A percentile compares a stretch with the other conserved stretches of the same genome.
Evolutionary conservation across 2,888 invertebrate genomes (phyloP).

Genomic region (Tiliacea citrago): DNA sequence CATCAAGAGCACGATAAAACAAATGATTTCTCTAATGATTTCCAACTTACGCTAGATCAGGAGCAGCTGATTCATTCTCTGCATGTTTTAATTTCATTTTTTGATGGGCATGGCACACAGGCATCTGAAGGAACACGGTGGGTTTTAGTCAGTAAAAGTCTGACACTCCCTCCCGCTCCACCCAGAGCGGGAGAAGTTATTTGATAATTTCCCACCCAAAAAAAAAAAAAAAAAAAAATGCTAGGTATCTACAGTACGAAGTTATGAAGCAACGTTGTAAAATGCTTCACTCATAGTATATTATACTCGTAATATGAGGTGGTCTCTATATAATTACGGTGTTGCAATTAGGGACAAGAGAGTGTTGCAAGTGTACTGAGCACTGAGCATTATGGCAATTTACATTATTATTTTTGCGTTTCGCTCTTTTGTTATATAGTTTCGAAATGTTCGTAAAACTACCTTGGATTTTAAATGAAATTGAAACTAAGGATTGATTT

Average conservation of each 20-base stretch:
- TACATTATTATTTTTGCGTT: slow-evolving; percentile 48
- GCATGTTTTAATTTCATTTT: slow-evolving; percentile 37
- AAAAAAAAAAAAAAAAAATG: no score
- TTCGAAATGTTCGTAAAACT: slow-evolving; percentile 34
- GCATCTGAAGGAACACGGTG: no score
- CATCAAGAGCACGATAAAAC: slow-evolving; percentile 13
- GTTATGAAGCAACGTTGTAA: slow-evolving; percentile 41
- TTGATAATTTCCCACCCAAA: no score
- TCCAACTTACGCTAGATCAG: slow-evolving; percentile 7
- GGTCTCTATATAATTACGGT: slow-evolving; percentile 60
- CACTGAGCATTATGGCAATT: slow-evolving; percentile 56
- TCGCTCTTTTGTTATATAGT: slow-evolving; percentile 38
- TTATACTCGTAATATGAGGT: slow-evolving; percentile 49
- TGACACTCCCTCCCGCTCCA: no score
- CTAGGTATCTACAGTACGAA: neutral
- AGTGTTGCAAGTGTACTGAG: slow-evolving; percentile 61
- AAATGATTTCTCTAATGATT: slow-evolving; percentile 23
- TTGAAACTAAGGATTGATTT: neutral
- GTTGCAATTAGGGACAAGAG: slow-evolving; percentile 64
- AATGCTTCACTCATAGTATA: slow-evolving; percentile 48
- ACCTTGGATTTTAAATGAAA: slow-evolving; percentile 13
- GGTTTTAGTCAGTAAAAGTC: no score
- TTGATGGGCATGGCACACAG: slow-evolving; percentile 27
- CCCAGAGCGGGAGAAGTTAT: no score
- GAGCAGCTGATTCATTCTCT: slow-evolving; percentile 33